Percentiles rank a stretch among this genome's conserved stretches.
Evolutionary conservation across 2,797 vertebrate genomes (phyloP).

Genomic region (Sitta carolinensis): DNA sequence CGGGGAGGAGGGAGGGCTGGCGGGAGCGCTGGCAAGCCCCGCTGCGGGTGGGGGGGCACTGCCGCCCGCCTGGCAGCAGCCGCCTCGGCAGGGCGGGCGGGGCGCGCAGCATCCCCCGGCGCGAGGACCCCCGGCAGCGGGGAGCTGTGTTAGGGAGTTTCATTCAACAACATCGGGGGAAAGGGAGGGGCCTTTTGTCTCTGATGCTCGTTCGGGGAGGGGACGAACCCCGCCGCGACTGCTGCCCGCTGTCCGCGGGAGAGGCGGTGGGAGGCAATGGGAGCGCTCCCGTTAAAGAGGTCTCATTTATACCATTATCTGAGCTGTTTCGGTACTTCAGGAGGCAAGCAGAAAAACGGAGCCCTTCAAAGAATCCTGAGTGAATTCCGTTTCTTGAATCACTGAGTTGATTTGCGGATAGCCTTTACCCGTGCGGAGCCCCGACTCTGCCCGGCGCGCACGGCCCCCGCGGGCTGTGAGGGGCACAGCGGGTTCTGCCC

Average conservation of each 20-base stretch:
- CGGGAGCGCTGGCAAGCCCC: neutral
- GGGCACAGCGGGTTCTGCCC: neutral
- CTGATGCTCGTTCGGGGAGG: neutral
- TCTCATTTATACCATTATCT: neutral
- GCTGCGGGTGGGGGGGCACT: neutral
- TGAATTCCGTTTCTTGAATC: neutral
- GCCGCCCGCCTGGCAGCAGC: neutral
- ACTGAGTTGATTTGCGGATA: neutral
- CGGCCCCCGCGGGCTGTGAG: neutral
- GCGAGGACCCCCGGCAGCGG: neutral
- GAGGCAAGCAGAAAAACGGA: neutral
- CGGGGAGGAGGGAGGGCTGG: neutral
- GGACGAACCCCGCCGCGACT: neutral
- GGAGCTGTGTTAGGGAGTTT: neutral
- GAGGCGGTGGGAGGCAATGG: neutral
- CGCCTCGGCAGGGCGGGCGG: neutral
- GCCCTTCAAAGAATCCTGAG: neutral
- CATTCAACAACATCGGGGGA: neutral
- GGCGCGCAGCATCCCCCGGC: neutral
- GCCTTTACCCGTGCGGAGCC: neutral
- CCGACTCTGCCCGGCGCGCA: neutral
- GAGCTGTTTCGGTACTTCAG: neutral
- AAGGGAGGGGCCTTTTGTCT: constrained; percentile 16
- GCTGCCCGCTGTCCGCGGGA: neutral
- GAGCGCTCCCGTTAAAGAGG: neutral